These are phyloP conservation scores for Philopedon plagiatum DNA, from an alignment of 2,888 invertebrate genomes.

Conservation along the genomic window DNA sequence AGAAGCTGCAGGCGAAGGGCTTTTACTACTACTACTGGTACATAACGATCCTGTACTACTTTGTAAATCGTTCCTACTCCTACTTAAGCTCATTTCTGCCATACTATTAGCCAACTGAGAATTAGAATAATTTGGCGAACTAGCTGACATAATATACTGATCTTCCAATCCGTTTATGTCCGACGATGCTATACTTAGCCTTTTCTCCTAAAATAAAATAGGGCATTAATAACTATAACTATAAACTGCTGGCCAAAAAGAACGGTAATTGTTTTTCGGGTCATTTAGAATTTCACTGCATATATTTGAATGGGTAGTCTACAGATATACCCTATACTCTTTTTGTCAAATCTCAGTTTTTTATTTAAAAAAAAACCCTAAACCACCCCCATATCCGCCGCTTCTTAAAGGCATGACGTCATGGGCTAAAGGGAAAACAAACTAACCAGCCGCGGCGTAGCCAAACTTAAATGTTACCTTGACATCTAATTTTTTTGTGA, in stretches of 20 bases:
- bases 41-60: conserved; percentile 63
- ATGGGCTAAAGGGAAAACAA: no score
- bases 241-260: background rate
- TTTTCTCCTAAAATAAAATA: conserved; percentile 52
- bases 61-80: conserved; percentile 63
- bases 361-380: no score
- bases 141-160: background rate
- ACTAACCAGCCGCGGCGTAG: no score
- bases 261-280: no score
- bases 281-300: no score
- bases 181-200: conserved; percentile 44
- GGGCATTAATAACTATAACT: conserved; percentile 11
- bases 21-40: conserved; percentile 65
- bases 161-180: conserved; percentile 26
- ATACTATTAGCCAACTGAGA: conserved; percentile 13
- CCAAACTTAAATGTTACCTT: no score
- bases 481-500: no score
- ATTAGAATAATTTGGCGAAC: conserved; percentile 20
- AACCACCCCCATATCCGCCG: no score
- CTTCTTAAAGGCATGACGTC: no score
- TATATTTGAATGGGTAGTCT: no score
- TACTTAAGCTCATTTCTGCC: conserved; percentile 40
- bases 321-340: no score
- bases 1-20: conserved; percentile 66
- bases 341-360: no score